A percentile compares a stretch with the other conserved stretches of the same genome.
Evolutionary conservation across 2,888 invertebrate species (phyloP).

Genomic region (Trachelus iudaicus): DNA sequence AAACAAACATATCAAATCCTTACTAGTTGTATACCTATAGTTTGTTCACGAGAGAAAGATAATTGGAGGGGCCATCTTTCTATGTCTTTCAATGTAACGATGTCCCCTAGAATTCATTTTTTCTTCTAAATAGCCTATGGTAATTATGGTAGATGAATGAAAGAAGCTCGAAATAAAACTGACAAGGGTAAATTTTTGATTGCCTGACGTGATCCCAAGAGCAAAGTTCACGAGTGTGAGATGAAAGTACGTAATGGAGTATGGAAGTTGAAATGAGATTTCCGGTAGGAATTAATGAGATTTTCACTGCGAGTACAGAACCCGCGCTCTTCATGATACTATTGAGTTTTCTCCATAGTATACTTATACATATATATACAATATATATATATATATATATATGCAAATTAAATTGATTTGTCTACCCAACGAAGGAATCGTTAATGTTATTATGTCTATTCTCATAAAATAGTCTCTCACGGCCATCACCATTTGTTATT

Average conservation of each 20-base stretch:
- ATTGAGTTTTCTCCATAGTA: not conserved
- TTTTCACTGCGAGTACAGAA: not conserved
- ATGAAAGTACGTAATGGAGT: not conserved
- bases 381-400: not conserved
- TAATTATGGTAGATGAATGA: not conserved
- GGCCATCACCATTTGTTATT: conserved; percentile 22
- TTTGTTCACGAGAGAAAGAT: not conserved
- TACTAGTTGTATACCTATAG: not conserved
- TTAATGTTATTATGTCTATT: conserved; percentile 19
- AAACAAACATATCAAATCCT: not conserved
- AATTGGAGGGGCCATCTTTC: not conserved
- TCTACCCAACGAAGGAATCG: not conserved
- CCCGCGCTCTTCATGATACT: not conserved
- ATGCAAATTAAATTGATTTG: not conserved
- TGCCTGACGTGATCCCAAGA: not conserved
- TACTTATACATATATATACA: no score
- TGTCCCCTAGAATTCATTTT: not conserved
- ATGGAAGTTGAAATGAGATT: not conserved
- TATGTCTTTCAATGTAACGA: not conserved
- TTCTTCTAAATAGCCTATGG: not conserved
- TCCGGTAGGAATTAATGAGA: not conserved
- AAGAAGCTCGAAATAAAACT: not conserved
- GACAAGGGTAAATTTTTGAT: not conserved
- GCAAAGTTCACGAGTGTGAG: not conserved
- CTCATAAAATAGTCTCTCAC: conserved; percentile 22